These are phyloP conservation scores for Callimorpha dominula DNA, from an alignment of 2,888 invertebrate genomes.

Conservation along the genomic window DNA sequence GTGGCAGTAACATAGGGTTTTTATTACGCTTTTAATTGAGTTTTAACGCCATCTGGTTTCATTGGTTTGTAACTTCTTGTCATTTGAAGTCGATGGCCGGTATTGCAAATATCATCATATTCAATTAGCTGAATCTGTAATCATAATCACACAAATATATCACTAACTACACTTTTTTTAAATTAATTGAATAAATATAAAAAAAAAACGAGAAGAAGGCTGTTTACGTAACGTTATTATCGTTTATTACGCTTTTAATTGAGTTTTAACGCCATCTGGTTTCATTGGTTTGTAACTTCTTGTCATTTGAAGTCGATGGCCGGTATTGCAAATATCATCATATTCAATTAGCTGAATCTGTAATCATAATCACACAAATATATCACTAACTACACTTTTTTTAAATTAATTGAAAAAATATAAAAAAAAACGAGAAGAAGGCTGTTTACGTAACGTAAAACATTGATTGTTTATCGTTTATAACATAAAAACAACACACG, in stretches of 20 bases:
- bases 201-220: not conserved
- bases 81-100: not conserved
- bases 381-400: not conserved
- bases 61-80: too few species aligned
- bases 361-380: not conserved
- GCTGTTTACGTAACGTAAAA: not conserved
- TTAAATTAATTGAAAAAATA: not conserved
- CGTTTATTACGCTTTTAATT: not conserved
- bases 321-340: not conserved
- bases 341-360: not conserved
- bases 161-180: not conserved
- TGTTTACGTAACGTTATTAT: not conserved
- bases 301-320: not conserved
- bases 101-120: not conserved
- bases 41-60: too few species aligned
- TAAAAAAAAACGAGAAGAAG: not conserved
- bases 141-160: not conserved
- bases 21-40: not conserved
- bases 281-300: too few species aligned
- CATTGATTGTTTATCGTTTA: slow-evolving; percentile 5
- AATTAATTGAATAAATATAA: not conserved
- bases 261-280: too few species aligned
- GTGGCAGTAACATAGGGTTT: not conserved
- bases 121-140: not conserved
- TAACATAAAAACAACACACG: slow-evolving; percentile 4